Base-by-base conservation (phyloP, 2,797 vertebrate genomes). In the Oreonectes daqikongensis region DNA sequence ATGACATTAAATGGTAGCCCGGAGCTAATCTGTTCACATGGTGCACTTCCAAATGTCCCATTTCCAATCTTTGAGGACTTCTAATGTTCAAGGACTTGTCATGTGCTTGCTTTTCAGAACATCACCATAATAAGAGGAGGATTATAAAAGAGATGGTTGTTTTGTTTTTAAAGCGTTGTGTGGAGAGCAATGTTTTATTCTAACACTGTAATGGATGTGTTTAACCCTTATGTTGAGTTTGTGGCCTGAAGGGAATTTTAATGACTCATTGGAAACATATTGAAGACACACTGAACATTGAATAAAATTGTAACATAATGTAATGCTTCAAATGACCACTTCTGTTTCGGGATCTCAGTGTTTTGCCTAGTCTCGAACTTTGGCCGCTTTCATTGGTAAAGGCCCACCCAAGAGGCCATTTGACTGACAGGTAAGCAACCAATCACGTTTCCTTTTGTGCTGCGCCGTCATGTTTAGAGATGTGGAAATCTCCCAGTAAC, bases 91-190 rank as follows among this genome's bases (percentile, higher is more conserved):
- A 57, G 52, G 12, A 52, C 12, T 17, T 44, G 64, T 79, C 80
- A 82, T 72, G 71, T 72, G 67, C 71, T 44, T 46, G 26, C 38
- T 52, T 59, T 60, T 61, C 26, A 69, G 42, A 64, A 44, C 30
- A 24, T 1, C 44, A n/a, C 24, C 30, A 24, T 20, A 63, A 66
- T 52, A 44, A 42, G 32, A 14, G 7, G 40, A 71, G 3, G 10
- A 18, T 72, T 73, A 81, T 77, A 59, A 65, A 83, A 76, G 57
- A 60, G 46, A 74, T n/a, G 42, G 42, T 81, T 73, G 63, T 71
- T 63, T 26, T 59, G 57, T 42, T 30, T n/a, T 24, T 15, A 9
- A 52, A 12, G 11, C 11, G 22, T 55, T 12, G 22, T 55, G 52
- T 55, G 52, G 22, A 55, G 14, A 7, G 8, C 48, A 20, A 20